Conservation (phyloP, 1,140 invertebrate genomes). For the Drosophila nigromelanica region DNA sequence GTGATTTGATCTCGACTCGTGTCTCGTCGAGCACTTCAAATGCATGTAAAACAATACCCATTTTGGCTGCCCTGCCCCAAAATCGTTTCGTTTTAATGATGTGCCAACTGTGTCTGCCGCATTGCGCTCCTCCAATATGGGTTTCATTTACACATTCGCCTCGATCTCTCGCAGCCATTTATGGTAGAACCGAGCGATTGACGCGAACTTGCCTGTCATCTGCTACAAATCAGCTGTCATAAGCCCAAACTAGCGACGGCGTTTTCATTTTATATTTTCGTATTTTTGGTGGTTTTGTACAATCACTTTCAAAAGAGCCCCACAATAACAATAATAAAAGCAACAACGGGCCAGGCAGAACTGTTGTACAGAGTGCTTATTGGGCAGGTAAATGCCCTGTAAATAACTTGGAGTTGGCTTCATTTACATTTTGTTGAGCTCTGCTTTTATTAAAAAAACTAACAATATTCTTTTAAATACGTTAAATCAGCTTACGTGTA, state of each 20-base stretch:
- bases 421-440: no score
- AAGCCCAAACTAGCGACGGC: constrained; percentile 48
- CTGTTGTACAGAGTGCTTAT: no score
- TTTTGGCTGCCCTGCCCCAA: constrained; percentile 33
- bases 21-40: constrained; percentile 23
- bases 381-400: no score
- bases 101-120: constrained; percentile 39
- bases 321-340: constrained; percentile 36
- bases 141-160: constrained; percentile 19
- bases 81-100: constrained; percentile 68
- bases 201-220: constrained; percentile 80
- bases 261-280: constrained; percentile 1
- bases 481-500: no score
- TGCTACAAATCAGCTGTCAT: constrained; percentile 81
- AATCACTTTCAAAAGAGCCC: constrained; percentile 72
- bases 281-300: constrained; percentile 58
- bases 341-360: background rate
- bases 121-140: constrained; percentile 16
- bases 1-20: constrained; percentile 38
- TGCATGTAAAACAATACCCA: constrained; percentile 45
- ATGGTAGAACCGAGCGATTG: constrained; percentile 69
- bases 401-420: no score
- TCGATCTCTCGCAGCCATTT: constrained; percentile 47
- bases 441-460: no score
- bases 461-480: no score